Base-by-base conservation (phyloP, 2,888 invertebrate genomes). In the Macrophya annulata region DNA sequence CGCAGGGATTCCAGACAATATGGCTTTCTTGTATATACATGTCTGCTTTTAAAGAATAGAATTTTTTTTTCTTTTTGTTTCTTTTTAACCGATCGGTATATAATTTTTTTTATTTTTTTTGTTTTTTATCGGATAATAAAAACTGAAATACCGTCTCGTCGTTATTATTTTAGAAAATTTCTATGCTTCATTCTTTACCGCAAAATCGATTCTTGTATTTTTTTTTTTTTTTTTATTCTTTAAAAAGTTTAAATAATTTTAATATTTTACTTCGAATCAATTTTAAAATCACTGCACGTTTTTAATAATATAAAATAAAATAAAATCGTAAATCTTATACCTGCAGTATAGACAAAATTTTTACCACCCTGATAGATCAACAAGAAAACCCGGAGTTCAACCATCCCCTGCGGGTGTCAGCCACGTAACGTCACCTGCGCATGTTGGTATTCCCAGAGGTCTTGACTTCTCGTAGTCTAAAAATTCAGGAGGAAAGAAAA, bases 401-500 rank as follows among this genome's bases (percentile, higher is more conserved):
- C 62, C 62, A 25, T 62, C 62, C 62, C 62, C 62, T 62, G 25
- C 62, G 62, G 62, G 62, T 25, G 25, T 62, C 62, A 62, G 25
- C 12, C 25, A 25, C 25, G 71, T 17, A 40, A 40, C 71, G 71
- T 71, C 40, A 71, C 40, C 12, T 71, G 40, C 71, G n/a, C 17
- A 71, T 71, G 71, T 40, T n/a, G 71, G 37, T 40, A 40, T 40
- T 71, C 71, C 71, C 71, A 6, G 25, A 40, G 71, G 71, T 71
- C 40, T 17, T 40, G 71, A 71, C 17, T n/a, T 76, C 76, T 12
- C 12, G 45, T 5, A 48, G 76, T 43, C 25, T 48, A 12, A 21
- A 21, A 48, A 76, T 76, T 48, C 76, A 76, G n/a, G 0, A 15
- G 3, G 15, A 48, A 40, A 71, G 4, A 25, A 25, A 71, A 71